Evolutionary conservation across 2,797 vertebrate genomes (phyloP).

Genomic region (Acanthornis magna): DNA sequence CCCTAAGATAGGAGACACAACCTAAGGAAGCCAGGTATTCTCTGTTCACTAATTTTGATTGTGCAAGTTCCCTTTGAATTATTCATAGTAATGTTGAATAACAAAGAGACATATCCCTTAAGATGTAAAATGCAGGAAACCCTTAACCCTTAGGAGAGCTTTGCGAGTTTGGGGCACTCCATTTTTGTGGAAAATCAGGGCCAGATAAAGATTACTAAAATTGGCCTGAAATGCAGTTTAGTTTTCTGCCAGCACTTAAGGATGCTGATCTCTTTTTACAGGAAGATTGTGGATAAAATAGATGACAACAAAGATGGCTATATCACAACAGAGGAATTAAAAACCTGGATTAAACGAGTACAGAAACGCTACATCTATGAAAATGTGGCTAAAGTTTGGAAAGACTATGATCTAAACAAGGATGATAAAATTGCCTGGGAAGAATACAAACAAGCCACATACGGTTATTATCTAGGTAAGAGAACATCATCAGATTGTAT

Average conservation of each 20-base stretch:
- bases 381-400: slow-evolving; percentile 96
- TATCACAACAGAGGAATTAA: slow-evolving; percentile 88
- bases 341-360: slow-evolving; percentile 93
- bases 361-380: slow-evolving; percentile 98
- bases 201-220: background rate
- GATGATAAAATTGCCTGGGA: slow-evolving; percentile 96
- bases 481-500: background rate
- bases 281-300: slow-evolving; percentile 93
- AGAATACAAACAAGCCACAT: slow-evolving; percentile 96
- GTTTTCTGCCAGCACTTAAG: background rate
- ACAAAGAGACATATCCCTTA: background rate
- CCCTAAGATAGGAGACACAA: background rate
- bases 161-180: background rate
- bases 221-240: background rate
- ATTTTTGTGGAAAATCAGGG: background rate
- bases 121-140: background rate
- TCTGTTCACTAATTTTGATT: background rate
- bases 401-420: slow-evolving; percentile 94
- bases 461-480: slow-evolving; percentile 95
- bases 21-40: background rate
- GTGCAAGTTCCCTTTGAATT: background rate
- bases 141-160: background rate
- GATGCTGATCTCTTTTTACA: slow-evolving; percentile 58
- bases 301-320: slow-evolving; percentile 85
- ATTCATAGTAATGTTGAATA: background rate